Conservation (phyloP, 2,113 vertebrate genomes). For the Pomatorhinus ruficollis region DNA sequence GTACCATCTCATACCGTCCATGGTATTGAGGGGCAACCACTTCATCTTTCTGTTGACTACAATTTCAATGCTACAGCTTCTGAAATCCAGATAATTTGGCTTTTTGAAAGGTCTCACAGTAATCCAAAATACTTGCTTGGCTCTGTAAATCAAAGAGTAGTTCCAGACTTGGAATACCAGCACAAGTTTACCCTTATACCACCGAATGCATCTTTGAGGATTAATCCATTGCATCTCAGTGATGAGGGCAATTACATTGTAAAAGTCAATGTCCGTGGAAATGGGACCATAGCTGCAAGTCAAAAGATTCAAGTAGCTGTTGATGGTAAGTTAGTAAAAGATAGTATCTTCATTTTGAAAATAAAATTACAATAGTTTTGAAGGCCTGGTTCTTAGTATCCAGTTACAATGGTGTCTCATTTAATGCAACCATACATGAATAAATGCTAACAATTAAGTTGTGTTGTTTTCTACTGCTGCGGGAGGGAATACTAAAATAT, state of each 20-base stretch:
- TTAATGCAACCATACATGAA: not conserved
- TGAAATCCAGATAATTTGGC: conserved; percentile 82
- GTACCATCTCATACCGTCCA: conserved; percentile 74
- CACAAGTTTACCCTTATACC: conserved; percentile 79
- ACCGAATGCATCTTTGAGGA: conserved; percentile 77
- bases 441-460: not conserved
- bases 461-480: not conserved
- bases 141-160: conserved; percentile 75
- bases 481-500: not conserved
- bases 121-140: conserved; percentile 73
- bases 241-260: conserved; percentile 83
- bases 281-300: conserved; percentile 71
- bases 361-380: not conserved
- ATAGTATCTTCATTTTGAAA: not conserved
- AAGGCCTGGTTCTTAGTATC: not conserved
- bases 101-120: conserved; percentile 72
- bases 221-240: conserved; percentile 68
- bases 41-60: conserved; percentile 76
- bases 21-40: conserved; percentile 76
- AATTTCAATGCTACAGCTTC: conserved; percentile 71
- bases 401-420: not conserved
- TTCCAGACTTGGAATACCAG: conserved; percentile 79
- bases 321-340: conserved; percentile 74
- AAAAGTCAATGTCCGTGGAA: conserved; percentile 79
- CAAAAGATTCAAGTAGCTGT: conserved; percentile 79